phyloP scores from a whole-genome alignment of 2,888 invertebrate species.

The Boloria selene region DNA sequence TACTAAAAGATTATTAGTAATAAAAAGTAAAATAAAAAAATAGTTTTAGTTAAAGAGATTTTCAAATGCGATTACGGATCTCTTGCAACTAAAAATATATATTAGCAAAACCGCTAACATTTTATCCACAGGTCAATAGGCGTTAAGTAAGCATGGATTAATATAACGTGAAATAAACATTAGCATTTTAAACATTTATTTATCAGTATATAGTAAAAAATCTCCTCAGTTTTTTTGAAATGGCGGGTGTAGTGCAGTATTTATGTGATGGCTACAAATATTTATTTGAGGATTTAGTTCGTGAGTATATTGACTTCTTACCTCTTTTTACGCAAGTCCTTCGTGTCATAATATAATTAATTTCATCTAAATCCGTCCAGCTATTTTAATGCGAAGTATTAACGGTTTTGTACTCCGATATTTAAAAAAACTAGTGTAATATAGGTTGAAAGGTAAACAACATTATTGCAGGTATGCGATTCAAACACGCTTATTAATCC shows the following conservation, averaged over 20 bases:
- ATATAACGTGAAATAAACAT: neutral
- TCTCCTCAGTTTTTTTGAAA: neutral
- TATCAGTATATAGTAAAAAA: neutral
- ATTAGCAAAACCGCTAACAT: neutral
- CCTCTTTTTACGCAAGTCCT: neutral
- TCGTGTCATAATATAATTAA: no score
- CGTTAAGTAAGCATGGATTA: constrained; percentile 4
- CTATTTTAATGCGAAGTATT: neutral
- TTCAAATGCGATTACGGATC: neutral
- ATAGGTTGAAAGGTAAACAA: no score
- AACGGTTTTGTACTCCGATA: no score
- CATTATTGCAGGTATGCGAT: no score
- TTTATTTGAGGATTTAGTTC: constrained; percentile 48
- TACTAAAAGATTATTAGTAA: no score
- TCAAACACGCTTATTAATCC: no score
- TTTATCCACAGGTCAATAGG: neutral
- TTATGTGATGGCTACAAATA: constrained; percentile 43
- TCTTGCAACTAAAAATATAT: constrained; percentile 5
- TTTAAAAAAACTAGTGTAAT: no score
- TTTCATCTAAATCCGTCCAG: neutral
- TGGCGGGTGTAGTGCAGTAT: constrained; percentile 15
- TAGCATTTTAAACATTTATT: neutral
- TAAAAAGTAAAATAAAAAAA: no score
- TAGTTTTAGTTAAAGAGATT: no score
- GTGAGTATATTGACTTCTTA: constrained; percentile 42